Conservation (phyloP, 2,113 vertebrate genomes). For the Taurulus bubalis region DNA sequence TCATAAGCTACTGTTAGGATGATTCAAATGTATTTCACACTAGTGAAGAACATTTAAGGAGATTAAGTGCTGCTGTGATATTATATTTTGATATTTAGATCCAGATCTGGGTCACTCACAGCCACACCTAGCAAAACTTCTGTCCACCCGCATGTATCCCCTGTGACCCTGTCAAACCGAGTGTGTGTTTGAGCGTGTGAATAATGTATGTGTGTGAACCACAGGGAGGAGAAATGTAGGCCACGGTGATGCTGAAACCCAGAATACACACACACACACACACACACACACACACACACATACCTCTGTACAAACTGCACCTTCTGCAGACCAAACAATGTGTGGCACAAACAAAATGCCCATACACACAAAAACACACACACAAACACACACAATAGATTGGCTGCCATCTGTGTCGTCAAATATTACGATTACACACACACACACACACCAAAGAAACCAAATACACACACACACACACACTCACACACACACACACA, state of each 20-base stretch:
- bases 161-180: conserved; percentile 54
- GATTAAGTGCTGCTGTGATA: conserved; percentile 6
- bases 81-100: conserved; percentile 34
- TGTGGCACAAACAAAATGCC: conserved; percentile 40
- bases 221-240: conserved; percentile 73
- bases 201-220: conserved; percentile 73
- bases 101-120: conserved; percentile 55
- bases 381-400: conserved; percentile 26
- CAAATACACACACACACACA: conserved; percentile 17
- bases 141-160: conserved; percentile 38
- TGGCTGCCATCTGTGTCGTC: conserved; percentile 36
- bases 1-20: not conserved
- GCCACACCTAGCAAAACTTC: conserved; percentile 44
- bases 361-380: conserved; percentile 18
- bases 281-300: conserved; percentile 18
- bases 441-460: conserved; percentile 30
- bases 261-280: conserved; percentile 42
- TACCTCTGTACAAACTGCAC: conserved; percentile 50
- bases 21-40: conserved; percentile 25
- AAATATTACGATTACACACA: conserved; percentile 47
- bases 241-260: conserved; percentile 54
- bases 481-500: conserved; percentile 26
- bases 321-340: conserved; percentile 57
- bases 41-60: conserved; percentile 8
- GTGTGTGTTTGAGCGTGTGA: conserved; percentile 64